These are phyloP conservation scores for Holcopasites calliopsidis DNA, from an alignment of 1,140 invertebrate species.

Conservation along the genomic window DNA sequence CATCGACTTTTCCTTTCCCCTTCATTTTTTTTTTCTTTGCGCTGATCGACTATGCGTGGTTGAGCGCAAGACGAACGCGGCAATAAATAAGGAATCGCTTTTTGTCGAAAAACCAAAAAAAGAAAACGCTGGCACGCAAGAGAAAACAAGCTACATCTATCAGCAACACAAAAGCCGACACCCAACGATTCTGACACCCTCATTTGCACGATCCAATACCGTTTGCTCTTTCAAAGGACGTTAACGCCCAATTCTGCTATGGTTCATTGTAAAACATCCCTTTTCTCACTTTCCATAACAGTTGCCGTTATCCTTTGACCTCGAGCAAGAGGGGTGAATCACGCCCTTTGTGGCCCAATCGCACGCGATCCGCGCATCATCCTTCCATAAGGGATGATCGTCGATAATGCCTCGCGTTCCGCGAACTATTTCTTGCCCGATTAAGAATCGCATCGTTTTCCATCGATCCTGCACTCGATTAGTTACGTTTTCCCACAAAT, in stretches of 20 bases:
- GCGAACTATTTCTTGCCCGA: conserved; percentile 33
- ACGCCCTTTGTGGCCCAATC: conserved; percentile 70
- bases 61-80: neutral
- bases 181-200: conserved; percentile 23
- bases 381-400: conserved; percentile 46
- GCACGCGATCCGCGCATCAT: conserved; percentile 78
- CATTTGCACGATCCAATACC: conserved; percentile 54
- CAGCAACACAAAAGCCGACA: neutral
- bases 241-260: conserved; percentile 70
- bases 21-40: neutral
- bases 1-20: neutral
- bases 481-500: neutral
- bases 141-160: conserved; percentile 6
- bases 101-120: conserved; percentile 50
- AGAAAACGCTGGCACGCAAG: neutral
- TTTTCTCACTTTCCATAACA: conserved; percentile 64
- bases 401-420: conserved; percentile 50
- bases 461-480: neutral
- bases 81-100: conserved; percentile 44
- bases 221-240: conserved; percentile 70
- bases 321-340: conserved; percentile 52
- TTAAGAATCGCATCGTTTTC: conserved; percentile 1
- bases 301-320: conserved; percentile 44
- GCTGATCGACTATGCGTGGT: neutral
- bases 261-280: conserved; percentile 77